These are phyloP conservation scores for Eumaeus atala DNA, from an alignment of 1,140 invertebrate genomes.

Conservation along the genomic window DNA sequence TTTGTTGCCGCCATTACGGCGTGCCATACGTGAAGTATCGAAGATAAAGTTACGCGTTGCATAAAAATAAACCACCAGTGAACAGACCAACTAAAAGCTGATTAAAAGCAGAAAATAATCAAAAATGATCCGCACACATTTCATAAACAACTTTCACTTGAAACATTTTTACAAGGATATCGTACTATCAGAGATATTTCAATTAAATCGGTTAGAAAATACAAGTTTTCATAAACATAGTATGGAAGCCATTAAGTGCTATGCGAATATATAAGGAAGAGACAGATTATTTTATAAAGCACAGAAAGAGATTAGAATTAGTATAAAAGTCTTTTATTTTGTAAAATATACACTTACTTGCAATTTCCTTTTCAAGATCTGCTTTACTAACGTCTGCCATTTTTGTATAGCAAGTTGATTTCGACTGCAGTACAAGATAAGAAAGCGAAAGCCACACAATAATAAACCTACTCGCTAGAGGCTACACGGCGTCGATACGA, in stretches of 20 bases:
- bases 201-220: constrained; percentile 37
- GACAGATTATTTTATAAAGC: constrained; percentile 11
- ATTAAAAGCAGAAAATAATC: constrained; percentile 30
- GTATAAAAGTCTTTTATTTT: constrained; percentile 12
- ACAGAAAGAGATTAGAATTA: constrained; percentile 10
- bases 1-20: constrained; percentile 38
- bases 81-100: constrained; percentile 34
- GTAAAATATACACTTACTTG: constrained; percentile 74
- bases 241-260: constrained; percentile 55
- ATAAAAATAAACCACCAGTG: constrained; percentile 67
- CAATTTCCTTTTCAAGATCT: constrained; percentile 81
- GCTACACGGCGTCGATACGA: constrained; percentile 62
- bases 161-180: constrained; percentile 45
- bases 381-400: constrained; percentile 82
- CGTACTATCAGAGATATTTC: constrained; percentile 64
- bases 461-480: constrained; percentile 68
- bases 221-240: constrained; percentile 40
- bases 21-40: constrained; percentile 46
- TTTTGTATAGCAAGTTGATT: constrained; percentile 49
- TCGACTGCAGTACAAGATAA: constrained; percentile 30
- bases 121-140: constrained; percentile 34
- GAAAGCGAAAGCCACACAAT: constrained; percentile 51
- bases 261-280: constrained; percentile 19
- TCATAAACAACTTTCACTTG: constrained; percentile 53
- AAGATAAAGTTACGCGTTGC: constrained; percentile 40